A percentile compares a stretch with the other conserved stretches of the same genome.
Conservation (phyloP, 2,888 invertebrate genomes). For the Mechanitis messenoides region DNA sequence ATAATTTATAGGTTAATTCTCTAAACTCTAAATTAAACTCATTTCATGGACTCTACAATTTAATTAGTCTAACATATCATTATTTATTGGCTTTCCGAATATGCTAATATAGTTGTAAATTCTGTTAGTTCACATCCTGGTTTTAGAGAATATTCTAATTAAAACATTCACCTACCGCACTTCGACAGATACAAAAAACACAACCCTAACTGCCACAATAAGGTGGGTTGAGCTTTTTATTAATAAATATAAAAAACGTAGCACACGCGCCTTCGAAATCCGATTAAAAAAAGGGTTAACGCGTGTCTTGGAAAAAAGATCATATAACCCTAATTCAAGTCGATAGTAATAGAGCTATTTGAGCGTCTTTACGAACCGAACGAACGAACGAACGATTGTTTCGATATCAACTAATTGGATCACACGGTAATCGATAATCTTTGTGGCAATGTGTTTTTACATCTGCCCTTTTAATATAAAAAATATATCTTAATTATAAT, state of each 20-base stretch:
- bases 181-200: conserved; percentile 50
- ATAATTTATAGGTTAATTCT: too few species aligned
- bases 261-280: conserved; percentile 68
- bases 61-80: too few species aligned
- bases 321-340: conserved; percentile 68
- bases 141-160: conserved; percentile 46
- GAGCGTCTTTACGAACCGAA: conserved; percentile 54
- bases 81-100: too few species aligned
- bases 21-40: too few species aligned
- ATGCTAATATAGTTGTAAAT: conserved; percentile 19
- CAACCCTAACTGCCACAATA: conserved; percentile 70
- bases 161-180: conserved; percentile 68
- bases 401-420: conserved; percentile 75
- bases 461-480: conserved; percentile 54
- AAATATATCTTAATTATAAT: too few species aligned
- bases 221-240: conserved; percentile 70
- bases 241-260: conserved; percentile 50
- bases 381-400: conserved; percentile 56
- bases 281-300: conserved; percentile 75
- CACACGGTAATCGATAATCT: conserved; percentile 73
- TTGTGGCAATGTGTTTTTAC: conserved; percentile 62
- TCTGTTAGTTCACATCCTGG: conserved; percentile 15
- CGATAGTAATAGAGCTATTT: conserved; percentile 73
- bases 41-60: too few species aligned
- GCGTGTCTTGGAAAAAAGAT: conserved; percentile 60